Conservation (phyloP, 2,113 vertebrate species). For the Phainopepla nitens region DNA sequence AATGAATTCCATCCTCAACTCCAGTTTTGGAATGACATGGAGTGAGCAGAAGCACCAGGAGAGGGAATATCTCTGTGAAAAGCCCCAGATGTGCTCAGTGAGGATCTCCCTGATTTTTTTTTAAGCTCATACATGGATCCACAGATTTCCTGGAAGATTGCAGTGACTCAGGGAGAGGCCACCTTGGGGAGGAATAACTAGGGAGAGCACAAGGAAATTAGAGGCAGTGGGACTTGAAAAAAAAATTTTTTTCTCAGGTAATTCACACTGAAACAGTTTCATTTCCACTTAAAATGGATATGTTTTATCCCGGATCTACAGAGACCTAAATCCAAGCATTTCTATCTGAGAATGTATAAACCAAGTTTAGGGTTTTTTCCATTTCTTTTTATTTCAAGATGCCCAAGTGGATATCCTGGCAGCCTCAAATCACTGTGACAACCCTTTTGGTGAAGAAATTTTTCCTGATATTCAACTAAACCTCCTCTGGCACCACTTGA, state of each 20-base stretch:
- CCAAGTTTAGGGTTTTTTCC: no score
- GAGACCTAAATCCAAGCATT: not conserved
- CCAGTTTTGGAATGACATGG: not conserved
- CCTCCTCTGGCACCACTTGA: not conserved
- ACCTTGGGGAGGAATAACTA: not conserved
- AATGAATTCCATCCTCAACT: not conserved
- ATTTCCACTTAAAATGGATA: not conserved
- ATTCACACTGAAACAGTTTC: not conserved
- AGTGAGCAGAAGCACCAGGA: not conserved
- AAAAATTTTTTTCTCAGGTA: not conserved
- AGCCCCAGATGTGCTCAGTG: not conserved
- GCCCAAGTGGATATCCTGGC: not conserved
- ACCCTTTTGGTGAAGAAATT: not conserved
- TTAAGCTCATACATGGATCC: accelerated
- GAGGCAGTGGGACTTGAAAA: not conserved
- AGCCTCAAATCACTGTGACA: not conserved
- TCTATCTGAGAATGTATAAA: not conserved
- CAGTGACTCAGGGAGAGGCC: not conserved
- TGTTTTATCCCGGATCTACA: not conserved
- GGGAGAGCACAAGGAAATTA: not conserved
- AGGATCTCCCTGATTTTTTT: not conserved
- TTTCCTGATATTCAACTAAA: not conserved
- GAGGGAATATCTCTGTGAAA: not conserved
- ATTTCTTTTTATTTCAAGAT: not conserved
- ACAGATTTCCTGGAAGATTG: not conserved